Evolutionary conservation across 2,797 vertebrate species (phyloP).

Genomic region (Typhlichthys eigenmanni): DNA sequence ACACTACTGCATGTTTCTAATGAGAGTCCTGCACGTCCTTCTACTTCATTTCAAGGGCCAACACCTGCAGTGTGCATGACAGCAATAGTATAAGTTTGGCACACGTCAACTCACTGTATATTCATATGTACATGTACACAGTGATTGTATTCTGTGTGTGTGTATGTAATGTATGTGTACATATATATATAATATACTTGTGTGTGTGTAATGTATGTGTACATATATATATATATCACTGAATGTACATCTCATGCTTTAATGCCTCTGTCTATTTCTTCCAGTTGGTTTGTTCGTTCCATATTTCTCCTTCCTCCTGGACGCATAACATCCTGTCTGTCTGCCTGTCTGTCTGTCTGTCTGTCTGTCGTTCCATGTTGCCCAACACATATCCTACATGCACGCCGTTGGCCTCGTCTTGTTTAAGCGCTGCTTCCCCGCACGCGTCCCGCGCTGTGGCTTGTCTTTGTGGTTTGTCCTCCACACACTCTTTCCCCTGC

Average conservation of each 20-base stretch:
- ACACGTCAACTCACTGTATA: too few relatives aligned
- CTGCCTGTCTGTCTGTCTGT: conserved; percentile 25
- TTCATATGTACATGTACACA: too few relatives aligned
- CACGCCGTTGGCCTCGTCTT: conserved; percentile 37
- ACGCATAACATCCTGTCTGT: conserved; percentile 8
- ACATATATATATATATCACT: too few relatives aligned
- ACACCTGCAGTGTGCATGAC: too few relatives aligned
- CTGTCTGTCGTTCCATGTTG: conserved; percentile 43
- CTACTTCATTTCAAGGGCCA: too few relatives aligned
- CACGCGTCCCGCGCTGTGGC: conserved; percentile 26
- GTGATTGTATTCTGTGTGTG: too few relatives aligned
- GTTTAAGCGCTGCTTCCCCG: conserved; percentile 18
- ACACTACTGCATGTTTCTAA: too few relatives aligned
- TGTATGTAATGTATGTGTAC: too few relatives aligned
- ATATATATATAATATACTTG: too few relatives aligned
- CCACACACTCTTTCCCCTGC: conserved; percentile 14
- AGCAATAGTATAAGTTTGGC: too few relatives aligned
- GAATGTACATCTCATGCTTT: background rate
- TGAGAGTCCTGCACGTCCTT: too few relatives aligned
- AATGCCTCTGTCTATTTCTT: conserved; percentile 17
- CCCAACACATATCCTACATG: conserved; percentile 31
- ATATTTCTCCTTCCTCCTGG: conserved; percentile 19
- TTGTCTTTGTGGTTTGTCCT: background rate
- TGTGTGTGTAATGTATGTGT: too few relatives aligned
- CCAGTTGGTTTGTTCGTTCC: conserved; percentile 11